phyloP scores from a whole-genome alignment of 2,888 invertebrate genomes.

The Lucinisca nassula region DNA sequence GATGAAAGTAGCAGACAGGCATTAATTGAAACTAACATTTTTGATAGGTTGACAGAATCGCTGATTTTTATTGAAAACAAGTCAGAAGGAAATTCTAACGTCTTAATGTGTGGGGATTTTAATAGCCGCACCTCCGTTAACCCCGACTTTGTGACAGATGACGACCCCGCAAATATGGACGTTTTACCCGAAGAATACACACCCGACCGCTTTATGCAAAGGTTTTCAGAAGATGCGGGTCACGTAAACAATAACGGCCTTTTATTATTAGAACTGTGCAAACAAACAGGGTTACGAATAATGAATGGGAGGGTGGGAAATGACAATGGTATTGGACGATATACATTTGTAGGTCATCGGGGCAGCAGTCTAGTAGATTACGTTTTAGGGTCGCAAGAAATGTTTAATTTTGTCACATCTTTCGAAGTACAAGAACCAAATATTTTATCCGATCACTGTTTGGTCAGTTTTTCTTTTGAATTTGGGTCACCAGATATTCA shows the following conservation, averaged over 20 bases:
- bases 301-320: constrained; percentile 24
- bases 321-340: constrained; percentile 20
- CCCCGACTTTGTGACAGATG: constrained; percentile 14
- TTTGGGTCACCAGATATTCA: neutral
- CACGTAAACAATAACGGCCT: constrained; percentile 31
- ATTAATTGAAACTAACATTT: neutral
- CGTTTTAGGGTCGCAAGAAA: constrained; percentile 25
- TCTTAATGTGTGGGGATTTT: neutral
- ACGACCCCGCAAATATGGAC: neutral
- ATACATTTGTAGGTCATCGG: constrained; percentile 20
- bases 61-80: neutral
- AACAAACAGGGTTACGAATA: constrained; percentile 25
- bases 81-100: neutral
- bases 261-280: constrained; percentile 22
- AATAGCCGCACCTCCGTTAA: neutral
- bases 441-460: constrained; percentile 40
- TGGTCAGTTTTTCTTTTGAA: constrained; percentile 8
- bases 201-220: neutral
- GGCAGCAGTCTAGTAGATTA: constrained; percentile 28
- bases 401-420: neutral
- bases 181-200: neutral
- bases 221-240: neutral
- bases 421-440: constrained; percentile 19
- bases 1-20: neutral
- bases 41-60: neutral